Conservation (phyloP, 2,797 vertebrate genomes). For the Manis pentadactyla region DNA sequence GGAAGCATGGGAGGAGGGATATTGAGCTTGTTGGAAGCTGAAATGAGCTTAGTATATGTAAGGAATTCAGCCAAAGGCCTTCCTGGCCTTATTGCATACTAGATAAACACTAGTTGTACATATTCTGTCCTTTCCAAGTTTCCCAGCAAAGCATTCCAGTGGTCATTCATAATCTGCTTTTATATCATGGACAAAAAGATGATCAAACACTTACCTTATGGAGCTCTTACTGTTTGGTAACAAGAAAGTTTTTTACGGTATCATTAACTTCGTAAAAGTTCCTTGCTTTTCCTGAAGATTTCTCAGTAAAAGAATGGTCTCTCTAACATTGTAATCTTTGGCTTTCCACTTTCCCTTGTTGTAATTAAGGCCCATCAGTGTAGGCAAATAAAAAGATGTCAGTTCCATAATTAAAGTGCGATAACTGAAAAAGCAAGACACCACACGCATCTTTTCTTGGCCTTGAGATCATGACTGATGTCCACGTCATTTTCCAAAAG, state of each 20-base stretch:
- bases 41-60: neutral
- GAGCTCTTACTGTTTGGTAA: neutral
- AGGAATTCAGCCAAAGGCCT: neutral
- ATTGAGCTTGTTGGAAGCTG: neutral
- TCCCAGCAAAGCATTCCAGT: neutral
- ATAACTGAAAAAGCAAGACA: neutral
- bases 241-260: neutral
- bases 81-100: neutral
- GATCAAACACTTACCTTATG: neutral
- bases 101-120: neutral
- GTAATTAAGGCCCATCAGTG: neutral
- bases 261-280: neutral
- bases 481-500: neutral
- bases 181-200: neutral
- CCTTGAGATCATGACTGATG: neutral
- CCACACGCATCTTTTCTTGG: neutral
- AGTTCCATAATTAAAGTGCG: neutral
- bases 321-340: neutral
- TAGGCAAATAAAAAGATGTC: neutral
- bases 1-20: neutral
- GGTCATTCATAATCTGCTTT: slow-evolving; percentile 5
- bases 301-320: neutral
- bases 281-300: neutral
- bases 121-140: neutral
- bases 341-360: neutral